A percentile compares a stretch with the other conserved stretches of the same genome.
These are phyloP conservation scores for Eulemur macaco DNA, from an alignment of 2,113 vertebrate species.

Conservation along the genomic window DNA sequence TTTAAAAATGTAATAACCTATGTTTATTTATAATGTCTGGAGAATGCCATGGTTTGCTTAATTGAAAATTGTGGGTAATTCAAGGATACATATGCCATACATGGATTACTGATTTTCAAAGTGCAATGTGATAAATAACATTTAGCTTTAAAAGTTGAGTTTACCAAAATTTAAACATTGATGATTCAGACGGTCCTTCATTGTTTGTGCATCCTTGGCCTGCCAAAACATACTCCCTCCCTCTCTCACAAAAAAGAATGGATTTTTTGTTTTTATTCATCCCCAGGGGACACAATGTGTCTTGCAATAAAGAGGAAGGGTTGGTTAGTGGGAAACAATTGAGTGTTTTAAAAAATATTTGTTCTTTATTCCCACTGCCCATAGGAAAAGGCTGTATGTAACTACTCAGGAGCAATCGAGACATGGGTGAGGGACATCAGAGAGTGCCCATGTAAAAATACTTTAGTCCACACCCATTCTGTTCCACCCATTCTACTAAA, in stretches of 20 bases:
- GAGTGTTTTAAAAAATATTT: not conserved
- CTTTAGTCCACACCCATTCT: not conserved
- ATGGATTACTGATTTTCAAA: constrained; percentile 41
- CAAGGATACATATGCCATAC: constrained; percentile 25
- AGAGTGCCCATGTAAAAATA: not conserved
- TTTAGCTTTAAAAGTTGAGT: not conserved
- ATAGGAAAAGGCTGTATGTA: not conserved
- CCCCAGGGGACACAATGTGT: not conserved
- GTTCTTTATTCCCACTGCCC: not conserved
- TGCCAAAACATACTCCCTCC: constrained; percentile 7
- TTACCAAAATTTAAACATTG: constrained; percentile 39
- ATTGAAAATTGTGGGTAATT: constrained; percentile 34
- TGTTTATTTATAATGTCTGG: constrained; percentile 58
- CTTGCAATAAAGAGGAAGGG: not conserved
- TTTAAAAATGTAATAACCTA: constrained; percentile 37
- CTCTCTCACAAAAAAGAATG: not conserved
- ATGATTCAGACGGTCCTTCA: not conserved
- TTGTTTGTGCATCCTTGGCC: not conserved
- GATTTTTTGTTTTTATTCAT: not conserved
- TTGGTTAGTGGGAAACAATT: constrained; percentile 1
- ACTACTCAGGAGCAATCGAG: not conserved
- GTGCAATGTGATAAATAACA: not conserved
- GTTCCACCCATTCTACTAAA: not conserved
- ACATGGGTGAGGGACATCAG: not conserved
- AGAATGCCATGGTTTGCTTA: constrained; percentile 40